phyloP scores from a whole-genome alignment of 2,797 vertebrate species.

The Enteromius radiatus region DNA sequence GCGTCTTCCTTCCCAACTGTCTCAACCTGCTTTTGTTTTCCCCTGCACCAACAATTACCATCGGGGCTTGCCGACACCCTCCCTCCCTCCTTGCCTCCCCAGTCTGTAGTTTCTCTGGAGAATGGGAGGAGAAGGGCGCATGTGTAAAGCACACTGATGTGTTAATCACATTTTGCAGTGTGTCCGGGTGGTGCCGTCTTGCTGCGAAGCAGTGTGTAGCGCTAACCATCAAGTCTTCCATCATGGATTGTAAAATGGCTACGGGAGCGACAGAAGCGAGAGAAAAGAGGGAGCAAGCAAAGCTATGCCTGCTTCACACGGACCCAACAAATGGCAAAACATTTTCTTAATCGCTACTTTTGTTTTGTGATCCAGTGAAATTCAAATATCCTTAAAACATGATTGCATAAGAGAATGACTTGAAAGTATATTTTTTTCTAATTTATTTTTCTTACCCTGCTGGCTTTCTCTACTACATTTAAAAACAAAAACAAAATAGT shows the following conservation, averaged over 20 bases:
- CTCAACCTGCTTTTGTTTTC: conserved; percentile 58
- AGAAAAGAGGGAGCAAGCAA: background rate
- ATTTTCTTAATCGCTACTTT: background rate
- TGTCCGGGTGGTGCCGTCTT: conserved; percentile 29
- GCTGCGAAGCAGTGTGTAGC: conserved; percentile 26
- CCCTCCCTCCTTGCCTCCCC: conserved; percentile 23
- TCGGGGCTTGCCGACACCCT: conserved; percentile 41
- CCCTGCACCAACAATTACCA: conserved; percentile 55
- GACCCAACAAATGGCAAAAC: background rate
- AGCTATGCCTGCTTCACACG: conserved; percentile 2
- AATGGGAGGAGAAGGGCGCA: conserved; percentile 29
- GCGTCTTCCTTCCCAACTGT: conserved; percentile 45
- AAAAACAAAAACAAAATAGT: background rate
- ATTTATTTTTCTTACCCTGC: background rate
- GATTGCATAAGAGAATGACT: background rate
- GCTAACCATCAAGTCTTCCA: conserved; percentile 45
- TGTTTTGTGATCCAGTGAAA: background rate
- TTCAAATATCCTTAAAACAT: background rate
- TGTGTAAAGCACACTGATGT: conserved; percentile 49
- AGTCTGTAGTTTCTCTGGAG: conserved; percentile 28
- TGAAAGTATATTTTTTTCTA: conserved; percentile 8
- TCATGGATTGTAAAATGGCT: conserved; percentile 63
- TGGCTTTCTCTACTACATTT: background rate
- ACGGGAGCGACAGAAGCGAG: conserved; percentile 2
- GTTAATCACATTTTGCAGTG: conserved; percentile 52